phyloP scores from a whole-genome alignment of 2,797 vertebrate genomes.

The Lepidocolaptes lacrymiger region DNA sequence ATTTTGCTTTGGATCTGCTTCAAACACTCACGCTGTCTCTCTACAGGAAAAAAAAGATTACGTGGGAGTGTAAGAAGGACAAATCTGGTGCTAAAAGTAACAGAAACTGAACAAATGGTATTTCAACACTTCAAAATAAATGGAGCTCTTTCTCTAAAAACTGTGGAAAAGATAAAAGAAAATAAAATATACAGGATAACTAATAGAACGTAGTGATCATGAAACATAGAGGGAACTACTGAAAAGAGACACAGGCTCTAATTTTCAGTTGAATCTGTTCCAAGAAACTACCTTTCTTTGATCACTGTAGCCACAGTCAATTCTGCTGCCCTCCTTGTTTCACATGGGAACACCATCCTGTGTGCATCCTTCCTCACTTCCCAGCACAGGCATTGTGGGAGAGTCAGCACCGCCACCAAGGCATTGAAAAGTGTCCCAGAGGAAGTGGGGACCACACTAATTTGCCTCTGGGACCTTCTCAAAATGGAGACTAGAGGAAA shows the following conservation, averaged over 20 bases:
- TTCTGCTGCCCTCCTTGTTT: neutral
- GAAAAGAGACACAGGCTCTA: neutral
- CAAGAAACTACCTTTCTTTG: neutral
- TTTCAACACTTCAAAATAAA: neutral
- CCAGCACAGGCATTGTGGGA: neutral
- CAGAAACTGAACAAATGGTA: neutral
- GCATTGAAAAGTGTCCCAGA: neutral
- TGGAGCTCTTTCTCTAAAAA: neutral
- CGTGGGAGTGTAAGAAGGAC: neutral
- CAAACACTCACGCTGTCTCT: neutral
- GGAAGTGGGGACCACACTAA: neutral
- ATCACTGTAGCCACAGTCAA: too few relatives aligned
- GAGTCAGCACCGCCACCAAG: neutral
- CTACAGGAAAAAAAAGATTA: neutral
- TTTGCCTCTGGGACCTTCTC: neutral
- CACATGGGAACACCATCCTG: neutral
- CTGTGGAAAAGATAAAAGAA: neutral
- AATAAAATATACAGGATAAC: neutral
- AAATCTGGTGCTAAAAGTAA: neutral
- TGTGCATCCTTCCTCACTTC: neutral
- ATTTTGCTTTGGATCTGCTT: conserved; percentile 42
- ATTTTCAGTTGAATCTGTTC: neutral
- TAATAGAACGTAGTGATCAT: neutral
- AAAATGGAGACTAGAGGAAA: neutral
- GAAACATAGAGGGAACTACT: neutral